phyloP scores from a whole-genome alignment of 2,797 vertebrate species.

The Sphenopsis melanotis region DNA sequence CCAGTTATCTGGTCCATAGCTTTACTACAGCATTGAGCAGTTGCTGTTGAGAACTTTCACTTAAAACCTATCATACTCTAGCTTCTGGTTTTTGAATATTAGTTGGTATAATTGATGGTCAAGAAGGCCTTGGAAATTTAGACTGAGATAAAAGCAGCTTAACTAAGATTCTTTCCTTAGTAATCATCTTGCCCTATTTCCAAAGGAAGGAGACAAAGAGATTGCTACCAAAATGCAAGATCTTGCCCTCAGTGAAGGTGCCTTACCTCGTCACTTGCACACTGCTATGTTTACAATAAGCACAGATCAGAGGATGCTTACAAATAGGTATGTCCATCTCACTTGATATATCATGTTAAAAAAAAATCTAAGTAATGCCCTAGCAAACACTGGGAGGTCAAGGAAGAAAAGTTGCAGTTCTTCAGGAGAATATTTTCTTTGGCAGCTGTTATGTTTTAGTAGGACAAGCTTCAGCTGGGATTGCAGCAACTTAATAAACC shows the following conservation, averaged over 20 bases:
- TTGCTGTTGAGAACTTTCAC: background rate
- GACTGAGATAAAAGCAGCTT: constrained; percentile 37
- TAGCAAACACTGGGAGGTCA: background rate
- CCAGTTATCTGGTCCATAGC: background rate
- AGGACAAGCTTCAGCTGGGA: background rate
- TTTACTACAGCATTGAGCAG: background rate
- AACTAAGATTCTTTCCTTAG: constrained; percentile 58
- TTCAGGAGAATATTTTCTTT: background rate
- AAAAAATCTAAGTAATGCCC: background rate
- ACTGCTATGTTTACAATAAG: constrained; percentile 98
- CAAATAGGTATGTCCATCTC: constrained; percentile 86
- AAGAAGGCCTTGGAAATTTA: constrained; percentile 27
- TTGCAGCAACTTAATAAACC: background rate
- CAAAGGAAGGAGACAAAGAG: constrained; percentile 97
- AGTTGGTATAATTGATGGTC: background rate
- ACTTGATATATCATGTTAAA: background rate
- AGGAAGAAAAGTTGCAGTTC: background rate
- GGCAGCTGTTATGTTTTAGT: background rate
- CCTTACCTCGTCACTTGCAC: constrained; percentile 94
- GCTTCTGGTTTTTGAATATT: background rate
- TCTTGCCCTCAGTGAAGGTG: constrained; percentile 95
- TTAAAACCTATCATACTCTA: background rate
- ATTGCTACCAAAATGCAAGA: constrained; percentile 99
- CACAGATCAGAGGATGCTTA: constrained; percentile 96
- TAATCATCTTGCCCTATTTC: constrained; percentile 71